Evolutionary conservation across 2,888 invertebrate genomes (phyloP), one percentile per base, ranked within the genome.

Genomic region (Malthinus flaveolus): DNA sequence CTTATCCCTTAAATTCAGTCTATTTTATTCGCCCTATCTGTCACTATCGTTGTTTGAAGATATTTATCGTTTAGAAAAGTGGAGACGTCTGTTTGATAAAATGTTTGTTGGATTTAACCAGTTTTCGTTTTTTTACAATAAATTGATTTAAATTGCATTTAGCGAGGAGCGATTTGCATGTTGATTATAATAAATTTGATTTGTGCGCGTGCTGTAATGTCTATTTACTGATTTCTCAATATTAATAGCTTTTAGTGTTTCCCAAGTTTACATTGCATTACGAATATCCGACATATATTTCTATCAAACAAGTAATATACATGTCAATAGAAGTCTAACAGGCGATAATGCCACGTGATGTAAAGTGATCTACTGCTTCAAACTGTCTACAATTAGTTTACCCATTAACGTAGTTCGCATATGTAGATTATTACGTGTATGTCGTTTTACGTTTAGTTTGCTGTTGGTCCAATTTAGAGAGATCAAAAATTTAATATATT

Each of bases 321-420:
- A 71, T 71, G 71, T 71, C 72, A 73, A 73, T 72, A 71, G 72
- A 66, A 63, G 61, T 64, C 63, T 63, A 69, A 68, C 70, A 67
- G 66, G 67, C 71, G 66, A 70, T 70, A 68, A 64, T 62, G 59
- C 59, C 63, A 56, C 61, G 63, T 64, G 64, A 64, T 59, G 60
- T 64, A 59, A 59, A 50, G 64, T 69, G 70, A 69, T 69, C 56
- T 67, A 68, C 62, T 68, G 67, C 70, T 65, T 66, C 70, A 72
- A 67, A 73, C 75, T 74, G 74, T 73, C 75, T 71, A 71, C 75
- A 75, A 74, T 75, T 75, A 76, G 72, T 67, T 65, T 62, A 63
- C 65, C 71, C 72, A 75, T 76, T 76, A 76, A 73, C 75, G 72
- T 75, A 74, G 71, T 72, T 68, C 68, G 66, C 69, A 68, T 73